Conservation (phyloP, 2,888 invertebrate genomes). For the Marasmarcha lunaedactyla region DNA sequence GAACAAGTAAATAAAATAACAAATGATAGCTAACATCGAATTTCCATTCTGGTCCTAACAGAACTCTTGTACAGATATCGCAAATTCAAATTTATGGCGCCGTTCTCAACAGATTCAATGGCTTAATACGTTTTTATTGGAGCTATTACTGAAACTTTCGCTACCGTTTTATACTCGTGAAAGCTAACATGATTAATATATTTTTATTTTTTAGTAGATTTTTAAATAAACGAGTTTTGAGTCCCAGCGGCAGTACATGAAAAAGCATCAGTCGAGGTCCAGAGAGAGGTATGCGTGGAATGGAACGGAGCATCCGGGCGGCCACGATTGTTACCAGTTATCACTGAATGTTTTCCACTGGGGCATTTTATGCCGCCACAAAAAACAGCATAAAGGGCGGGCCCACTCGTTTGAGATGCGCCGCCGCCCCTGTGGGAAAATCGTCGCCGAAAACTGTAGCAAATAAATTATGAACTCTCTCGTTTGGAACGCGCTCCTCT, state of each 20-base stretch:
- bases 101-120: no score
- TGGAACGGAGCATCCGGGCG: conserved; percentile 65
- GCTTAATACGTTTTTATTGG: no score
- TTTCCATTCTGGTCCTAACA: no score
- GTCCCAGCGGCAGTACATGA: conserved; percentile 48
- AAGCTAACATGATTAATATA: no score
- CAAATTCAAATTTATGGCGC: no score
- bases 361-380: conserved; percentile 64
- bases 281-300: conserved; percentile 59
- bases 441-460: conserved; percentile 67
- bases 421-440: conserved; percentile 67
- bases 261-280: conserved; percentile 56
- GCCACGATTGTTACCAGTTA: conserved; percentile 70
- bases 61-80: no score
- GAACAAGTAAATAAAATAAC: no score
- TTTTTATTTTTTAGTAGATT: background rate
- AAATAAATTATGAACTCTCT: conserved; percentile 67
- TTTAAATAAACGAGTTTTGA: conserved; percentile 26
- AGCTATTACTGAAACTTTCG: no score
- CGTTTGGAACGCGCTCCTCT: conserved; percentile 39
- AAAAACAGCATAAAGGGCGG: conserved; percentile 68
- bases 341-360: conserved; percentile 69
- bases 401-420: conserved; percentile 59
- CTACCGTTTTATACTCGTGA: no score
- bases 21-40: no score